These are phyloP conservation scores for Protobothrops flavoviridis DNA, from an alignment of 2,113 vertebrate species.

Conservation along the genomic window DNA sequence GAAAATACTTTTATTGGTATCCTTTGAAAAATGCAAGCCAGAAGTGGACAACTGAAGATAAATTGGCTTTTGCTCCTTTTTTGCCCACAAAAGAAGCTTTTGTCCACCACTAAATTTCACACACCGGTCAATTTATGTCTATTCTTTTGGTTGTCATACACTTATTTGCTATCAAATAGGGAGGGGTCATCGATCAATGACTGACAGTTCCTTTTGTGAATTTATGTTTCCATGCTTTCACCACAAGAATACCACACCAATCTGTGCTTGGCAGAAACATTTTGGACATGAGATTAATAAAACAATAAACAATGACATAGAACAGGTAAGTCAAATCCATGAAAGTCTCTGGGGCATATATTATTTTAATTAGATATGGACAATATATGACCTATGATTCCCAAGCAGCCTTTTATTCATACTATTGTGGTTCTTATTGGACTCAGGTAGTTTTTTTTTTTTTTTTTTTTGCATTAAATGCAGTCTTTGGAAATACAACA, in stretches of 20 bases:
- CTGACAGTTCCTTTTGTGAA: neutral
- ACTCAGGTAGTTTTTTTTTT: no score
- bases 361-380: neutral
- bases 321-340: neutral
- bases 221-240: neutral
- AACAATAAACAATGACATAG: neutral
- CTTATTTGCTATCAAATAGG: neutral
- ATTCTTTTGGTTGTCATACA: neutral
- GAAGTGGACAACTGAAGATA: neutral
- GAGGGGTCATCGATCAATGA: neutral
- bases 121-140: neutral
- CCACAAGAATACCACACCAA: neutral
- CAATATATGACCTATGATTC: neutral
- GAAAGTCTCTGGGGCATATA: neutral
- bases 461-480: neutral
- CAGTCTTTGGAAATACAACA: neutral
- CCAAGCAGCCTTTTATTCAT: neutral
- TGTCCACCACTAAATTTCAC: neutral
- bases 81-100: neutral
- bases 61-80: neutral
- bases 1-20: neutral
- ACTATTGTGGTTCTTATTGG: neutral
- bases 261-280: neutral
- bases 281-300: neutral
- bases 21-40: neutral